These are phyloP conservation scores for Diarsia dahlii DNA, from an alignment of 2,888 invertebrate species.

Conservation along the genomic window DNA sequence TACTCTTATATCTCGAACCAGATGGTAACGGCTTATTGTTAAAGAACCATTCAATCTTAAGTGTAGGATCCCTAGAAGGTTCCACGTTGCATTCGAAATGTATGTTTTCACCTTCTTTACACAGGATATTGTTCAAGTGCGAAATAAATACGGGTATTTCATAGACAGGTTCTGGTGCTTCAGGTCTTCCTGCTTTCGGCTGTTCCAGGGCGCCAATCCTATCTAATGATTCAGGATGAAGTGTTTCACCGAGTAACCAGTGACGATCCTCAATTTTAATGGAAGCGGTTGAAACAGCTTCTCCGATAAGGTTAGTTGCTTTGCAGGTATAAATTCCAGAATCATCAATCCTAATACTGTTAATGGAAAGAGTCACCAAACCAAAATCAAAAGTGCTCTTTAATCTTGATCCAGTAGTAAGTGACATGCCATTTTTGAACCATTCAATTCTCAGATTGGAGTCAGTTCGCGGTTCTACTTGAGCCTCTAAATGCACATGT, in stretches of 20 bases:
- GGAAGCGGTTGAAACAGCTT: slow-evolving; percentile 97
- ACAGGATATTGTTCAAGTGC: slow-evolving; percentile 97
- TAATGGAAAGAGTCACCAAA: slow-evolving; percentile 97
- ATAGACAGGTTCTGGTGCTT: slow-evolving; percentile 94
- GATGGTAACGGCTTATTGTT: slow-evolving; percentile 97
- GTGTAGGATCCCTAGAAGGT: slow-evolving; percentile 97
- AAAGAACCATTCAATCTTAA: slow-evolving; percentile 98
- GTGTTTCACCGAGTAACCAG: slow-evolving; percentile 96
- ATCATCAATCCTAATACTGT: slow-evolving; percentile 96
- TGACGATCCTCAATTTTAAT: slow-evolving; percentile 97
- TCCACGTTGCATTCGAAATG: slow-evolving; percentile 98
- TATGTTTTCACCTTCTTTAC: slow-evolving; percentile 96
- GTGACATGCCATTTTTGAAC: slow-evolving; percentile 97
- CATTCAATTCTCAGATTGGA: slow-evolving; percentile 97
- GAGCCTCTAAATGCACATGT: slow-evolving; percentile 96
- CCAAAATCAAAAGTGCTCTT: slow-evolving; percentile 99
- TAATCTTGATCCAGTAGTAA: slow-evolving; percentile 96
- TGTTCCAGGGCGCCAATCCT: slow-evolving; percentile 96
- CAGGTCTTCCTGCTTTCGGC: slow-evolving; percentile 92
- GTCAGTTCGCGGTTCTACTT: slow-evolving; percentile 97
- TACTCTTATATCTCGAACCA: slow-evolving; percentile 97
- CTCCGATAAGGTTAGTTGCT: slow-evolving; percentile 97
- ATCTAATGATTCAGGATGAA: slow-evolving; percentile 97
- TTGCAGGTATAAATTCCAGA: slow-evolving; percentile 99
- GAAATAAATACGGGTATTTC: slow-evolving; percentile 97